Base-by-base conservation (phyloP, 2,888 invertebrate genomes). In the Ormyrus rosae region DNA sequence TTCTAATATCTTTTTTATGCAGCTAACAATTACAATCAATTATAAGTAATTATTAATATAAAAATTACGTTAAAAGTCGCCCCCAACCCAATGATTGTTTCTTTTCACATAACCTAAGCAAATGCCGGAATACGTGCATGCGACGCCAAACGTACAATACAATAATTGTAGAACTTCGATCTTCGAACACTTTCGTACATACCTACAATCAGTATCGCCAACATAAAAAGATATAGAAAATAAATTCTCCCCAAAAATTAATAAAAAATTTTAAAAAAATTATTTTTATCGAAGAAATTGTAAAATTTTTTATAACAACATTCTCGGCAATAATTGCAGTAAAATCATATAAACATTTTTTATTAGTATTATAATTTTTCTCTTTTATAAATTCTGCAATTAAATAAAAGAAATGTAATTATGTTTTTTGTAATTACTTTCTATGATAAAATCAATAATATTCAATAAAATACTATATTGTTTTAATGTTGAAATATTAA, bases 21-120 rank as follows among this genome's bases (percentile, higher is more conserved):
- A 50, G 34, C 34, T 34, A 50, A 73, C 60, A 74, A 60, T 45
- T 71, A 70, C 67, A 76, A 60, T 55, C 34, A 34, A 34, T 53
- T 19, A 71, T 9, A 67, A 70, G 45, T 6, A 8, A 8, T 77
- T 70, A 9, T n/a, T 65, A 34, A 34, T 34, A 34, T 34, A 34
- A 34, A 34, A 34, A 34, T 65, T 58, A 53, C 58, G 13, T 67
- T 60, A 61, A 79, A 34, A 34, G 50, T 50, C 10, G 11, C 13
- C 7, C 46, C 9, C 34, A 34, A 4, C 34, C 34, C 34, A 34
- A n/a, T 55, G 34, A 48, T 61, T 34, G 34, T 56, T 67, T 68
- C 48, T 10, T 55, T 73, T 73, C 46, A 53, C 53, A 53, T 78
- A 78, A 78, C 78, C 78, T 78, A 60, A n/a, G 55, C 6, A 48